phyloP scores from a whole-genome alignment of 2,797 vertebrate genomes.

The Hemibagrus guttatus region DNA sequence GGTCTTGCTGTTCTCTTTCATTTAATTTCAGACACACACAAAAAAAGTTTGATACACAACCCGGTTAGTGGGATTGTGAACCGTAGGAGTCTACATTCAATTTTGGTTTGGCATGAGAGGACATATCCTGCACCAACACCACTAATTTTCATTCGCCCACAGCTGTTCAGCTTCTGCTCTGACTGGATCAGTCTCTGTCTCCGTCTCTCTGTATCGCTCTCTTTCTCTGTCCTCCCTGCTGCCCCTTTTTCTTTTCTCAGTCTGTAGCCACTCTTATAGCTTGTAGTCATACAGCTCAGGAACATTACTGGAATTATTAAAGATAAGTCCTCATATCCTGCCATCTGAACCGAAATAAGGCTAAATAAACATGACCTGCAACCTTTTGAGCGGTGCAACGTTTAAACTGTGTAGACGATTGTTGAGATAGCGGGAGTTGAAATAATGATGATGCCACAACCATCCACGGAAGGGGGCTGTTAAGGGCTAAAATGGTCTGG shows the following conservation, averaged over 20 bases:
- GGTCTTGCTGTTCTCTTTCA: background rate
- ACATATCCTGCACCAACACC: constrained; percentile 24
- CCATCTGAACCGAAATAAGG: background rate
- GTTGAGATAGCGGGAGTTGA: background rate
- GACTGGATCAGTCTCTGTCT: background rate
- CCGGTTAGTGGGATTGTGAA: background rate
- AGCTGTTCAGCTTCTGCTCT: background rate
- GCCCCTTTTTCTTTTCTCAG: background rate
- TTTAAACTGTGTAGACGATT: no score
- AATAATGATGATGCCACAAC: background rate
- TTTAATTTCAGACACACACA: background rate
- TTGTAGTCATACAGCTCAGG: background rate
- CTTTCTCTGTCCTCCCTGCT: background rate
- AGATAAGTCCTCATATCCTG: background rate
- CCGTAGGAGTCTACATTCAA: background rate
- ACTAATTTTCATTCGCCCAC: constrained; percentile 12
- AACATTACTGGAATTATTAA: background rate
- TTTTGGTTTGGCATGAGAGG: constrained; percentile 18
- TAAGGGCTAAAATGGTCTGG: background rate
- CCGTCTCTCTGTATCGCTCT: background rate
- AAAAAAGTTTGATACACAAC: background rate
- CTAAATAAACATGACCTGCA: background rate
- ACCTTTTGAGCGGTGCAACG: no score
- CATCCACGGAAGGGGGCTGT: background rate
- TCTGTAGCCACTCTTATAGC: background rate